Percentiles rank a stretch among this genome's conserved stretches.
phyloP scores from a whole-genome alignment of 2,113 vertebrate genomes.

The Chlamydotis undulata region DNA sequence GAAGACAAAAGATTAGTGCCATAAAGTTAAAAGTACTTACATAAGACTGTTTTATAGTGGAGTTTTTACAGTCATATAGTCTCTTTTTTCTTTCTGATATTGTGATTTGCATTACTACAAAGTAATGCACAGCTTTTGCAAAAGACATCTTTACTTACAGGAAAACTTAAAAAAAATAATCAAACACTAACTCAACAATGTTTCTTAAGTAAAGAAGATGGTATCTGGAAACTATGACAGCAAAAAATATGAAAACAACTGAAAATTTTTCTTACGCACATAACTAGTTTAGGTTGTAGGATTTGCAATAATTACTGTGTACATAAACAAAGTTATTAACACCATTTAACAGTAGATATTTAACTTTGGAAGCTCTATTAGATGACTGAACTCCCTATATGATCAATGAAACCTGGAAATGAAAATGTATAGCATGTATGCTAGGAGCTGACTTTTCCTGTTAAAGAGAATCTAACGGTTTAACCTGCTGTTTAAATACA shows the following conservation, averaged over 20 bases:
- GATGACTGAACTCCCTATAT: neutral
- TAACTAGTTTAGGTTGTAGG: neutral
- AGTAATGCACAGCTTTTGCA: neutral
- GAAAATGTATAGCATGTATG: neutral
- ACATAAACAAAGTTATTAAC: neutral
- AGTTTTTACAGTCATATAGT: neutral
- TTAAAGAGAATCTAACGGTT: neutral
- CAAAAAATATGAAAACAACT: neutral
- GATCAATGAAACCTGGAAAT: neutral
- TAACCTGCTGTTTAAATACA: neutral
- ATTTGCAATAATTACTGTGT: neutral
- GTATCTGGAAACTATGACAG: neutral
- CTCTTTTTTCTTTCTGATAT: neutral
- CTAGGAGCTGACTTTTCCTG: neutral
- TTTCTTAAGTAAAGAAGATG: conserved; percentile 11
- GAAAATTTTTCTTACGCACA: neutral
- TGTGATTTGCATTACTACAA: neutral
- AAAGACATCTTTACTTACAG: neutral
- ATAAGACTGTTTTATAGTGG: neutral
- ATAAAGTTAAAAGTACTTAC: neutral
- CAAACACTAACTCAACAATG: neutral
- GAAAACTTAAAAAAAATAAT: neutral
- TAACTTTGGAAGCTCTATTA: neutral
- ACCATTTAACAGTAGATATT: neutral
- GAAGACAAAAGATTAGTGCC: neutral